A percentile compares a stretch with the other conserved stretches of the same genome.
Conservation (phyloP, 2,888 invertebrate genomes). For the Pelosia muscerda region DNA sequence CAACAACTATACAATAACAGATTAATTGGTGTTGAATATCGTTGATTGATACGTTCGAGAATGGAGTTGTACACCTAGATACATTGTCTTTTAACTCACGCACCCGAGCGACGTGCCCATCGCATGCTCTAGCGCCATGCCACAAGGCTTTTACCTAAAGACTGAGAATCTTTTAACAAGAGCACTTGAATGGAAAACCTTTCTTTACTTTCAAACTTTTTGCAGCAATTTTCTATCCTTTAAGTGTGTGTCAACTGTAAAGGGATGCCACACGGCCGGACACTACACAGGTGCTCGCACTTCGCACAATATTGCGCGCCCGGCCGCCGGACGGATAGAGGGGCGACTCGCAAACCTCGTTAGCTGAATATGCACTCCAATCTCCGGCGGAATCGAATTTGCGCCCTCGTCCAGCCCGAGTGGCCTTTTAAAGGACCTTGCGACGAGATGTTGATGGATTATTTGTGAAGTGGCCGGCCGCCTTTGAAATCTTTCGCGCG, state of each 20-base stretch:
- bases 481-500: slow-evolving; percentile 86
- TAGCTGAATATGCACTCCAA: slow-evolving; percentile 84
- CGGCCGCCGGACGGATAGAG: slow-evolving; percentile 12
- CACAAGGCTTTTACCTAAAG: too few relatives aligned
- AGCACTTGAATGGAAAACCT: neutral
- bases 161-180: neutral
- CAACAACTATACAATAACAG: too few relatives aligned
- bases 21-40: too few relatives aligned
- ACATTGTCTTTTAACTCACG: too few relatives aligned
- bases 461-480: slow-evolving; percentile 84
- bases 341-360: slow-evolving; percentile 67
- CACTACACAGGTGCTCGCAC: slow-evolving; percentile 38
- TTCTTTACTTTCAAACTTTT: neutral
- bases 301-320: slow-evolving; percentile 42
- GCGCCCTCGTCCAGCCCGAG: slow-evolving; percentile 61
- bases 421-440: slow-evolving; percentile 68
- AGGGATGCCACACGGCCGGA: too few relatives aligned
- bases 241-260: neutral
- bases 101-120: too few relatives aligned
- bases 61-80: too few relatives aligned
- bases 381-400: slow-evolving; percentile 80
- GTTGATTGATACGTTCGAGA: too few relatives aligned
- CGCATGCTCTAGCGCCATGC: too few relatives aligned
- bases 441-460: slow-evolving; percentile 82
- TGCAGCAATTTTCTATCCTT: neutral